phyloP scores from a whole-genome alignment of 2,888 invertebrate species.

The Blastobasis adustella region DNA sequence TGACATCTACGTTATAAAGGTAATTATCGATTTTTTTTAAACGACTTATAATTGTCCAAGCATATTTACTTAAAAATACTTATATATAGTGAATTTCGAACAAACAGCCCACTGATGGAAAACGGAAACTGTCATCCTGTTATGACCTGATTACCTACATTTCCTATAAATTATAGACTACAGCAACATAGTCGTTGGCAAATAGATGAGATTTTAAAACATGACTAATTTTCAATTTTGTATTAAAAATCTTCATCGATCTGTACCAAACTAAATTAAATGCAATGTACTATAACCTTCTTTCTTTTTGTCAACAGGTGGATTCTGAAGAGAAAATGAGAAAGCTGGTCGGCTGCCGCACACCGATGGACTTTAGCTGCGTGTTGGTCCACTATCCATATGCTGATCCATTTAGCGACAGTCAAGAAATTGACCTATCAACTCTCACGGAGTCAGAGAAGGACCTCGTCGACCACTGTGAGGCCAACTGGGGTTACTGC shows the following conservation, averaged over 20 bases:
- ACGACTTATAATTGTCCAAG: too few relatives aligned
- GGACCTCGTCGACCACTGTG: slow-evolving; percentile 79
- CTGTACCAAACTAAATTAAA: slow-evolving; percentile 19
- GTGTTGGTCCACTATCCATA: slow-evolving; percentile 71
- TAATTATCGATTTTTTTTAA: slow-evolving; percentile 29
- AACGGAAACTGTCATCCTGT: too few relatives aligned
- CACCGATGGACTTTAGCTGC: slow-evolving; percentile 69
- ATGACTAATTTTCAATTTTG: background rate
- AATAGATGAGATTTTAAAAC: background rate
- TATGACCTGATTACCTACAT: too few relatives aligned
- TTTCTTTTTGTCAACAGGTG: slow-evolving; percentile 61
- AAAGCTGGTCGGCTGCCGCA: slow-evolving; percentile 58
- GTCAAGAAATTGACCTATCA: slow-evolving; percentile 56
- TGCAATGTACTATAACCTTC: background rate
- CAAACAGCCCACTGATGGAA: background rate
- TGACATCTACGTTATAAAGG: slow-evolving; percentile 84
- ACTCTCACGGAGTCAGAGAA: slow-evolving; percentile 76
- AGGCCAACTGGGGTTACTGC: slow-evolving; percentile 77
- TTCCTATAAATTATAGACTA: background rate
- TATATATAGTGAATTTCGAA: background rate
- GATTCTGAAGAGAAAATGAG: slow-evolving; percentile 71
- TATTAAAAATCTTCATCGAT: background rate
- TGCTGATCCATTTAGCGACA: slow-evolving; percentile 62
- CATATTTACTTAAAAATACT: too few relatives aligned
- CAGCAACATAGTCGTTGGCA: background rate